Percentiles rank a stretch among this genome's conserved stretches.
Evolutionary conservation across 2,113 vertebrate genomes (phyloP).

Genomic region (Cynocephalus volans): DNA sequence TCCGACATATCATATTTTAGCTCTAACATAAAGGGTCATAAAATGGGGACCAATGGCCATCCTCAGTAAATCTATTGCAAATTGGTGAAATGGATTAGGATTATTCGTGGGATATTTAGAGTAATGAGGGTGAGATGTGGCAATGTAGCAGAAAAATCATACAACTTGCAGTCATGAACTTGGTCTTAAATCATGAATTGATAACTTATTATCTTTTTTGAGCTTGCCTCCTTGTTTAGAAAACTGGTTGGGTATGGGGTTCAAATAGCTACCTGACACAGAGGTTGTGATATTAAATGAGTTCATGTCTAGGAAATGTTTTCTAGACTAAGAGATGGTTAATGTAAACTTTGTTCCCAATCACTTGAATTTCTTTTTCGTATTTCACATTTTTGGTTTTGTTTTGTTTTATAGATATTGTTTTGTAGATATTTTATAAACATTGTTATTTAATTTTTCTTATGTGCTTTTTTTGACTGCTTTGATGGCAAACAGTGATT

Average conservation of each 20-base stretch:
- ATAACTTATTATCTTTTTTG: not conserved
- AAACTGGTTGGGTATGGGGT: not conserved
- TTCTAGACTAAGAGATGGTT: conserved; percentile 1
- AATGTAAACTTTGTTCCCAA: not conserved
- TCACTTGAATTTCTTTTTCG: conserved; percentile 11
- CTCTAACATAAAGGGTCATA: not conserved
- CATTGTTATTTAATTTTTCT: conserved; percentile 17
- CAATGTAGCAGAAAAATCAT: not conserved
- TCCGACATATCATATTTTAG: not conserved
- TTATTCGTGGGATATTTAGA: not conserved
- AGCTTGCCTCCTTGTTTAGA: not conserved
- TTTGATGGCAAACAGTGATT: conserved; percentile 23
- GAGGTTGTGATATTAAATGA: not conserved
- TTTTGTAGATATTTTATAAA: conserved; percentile 21
- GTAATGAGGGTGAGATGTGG: not conserved
- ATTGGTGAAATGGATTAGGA: not conserved
- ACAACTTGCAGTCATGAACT: not conserved
- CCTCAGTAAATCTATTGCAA: not conserved
- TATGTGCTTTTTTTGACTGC: not conserved
- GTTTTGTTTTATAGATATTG: conserved; percentile 21
- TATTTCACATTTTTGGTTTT: not conserved
- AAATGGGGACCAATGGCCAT: not conserved
- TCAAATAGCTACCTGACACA: not conserved
- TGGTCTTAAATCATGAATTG: not conserved
- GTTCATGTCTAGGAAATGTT: not conserved